Percentiles rank a stretch among this genome's conserved stretches.
Conservation (phyloP, 2,888 invertebrate species). For the Stenichneumon culpator region DNA sequence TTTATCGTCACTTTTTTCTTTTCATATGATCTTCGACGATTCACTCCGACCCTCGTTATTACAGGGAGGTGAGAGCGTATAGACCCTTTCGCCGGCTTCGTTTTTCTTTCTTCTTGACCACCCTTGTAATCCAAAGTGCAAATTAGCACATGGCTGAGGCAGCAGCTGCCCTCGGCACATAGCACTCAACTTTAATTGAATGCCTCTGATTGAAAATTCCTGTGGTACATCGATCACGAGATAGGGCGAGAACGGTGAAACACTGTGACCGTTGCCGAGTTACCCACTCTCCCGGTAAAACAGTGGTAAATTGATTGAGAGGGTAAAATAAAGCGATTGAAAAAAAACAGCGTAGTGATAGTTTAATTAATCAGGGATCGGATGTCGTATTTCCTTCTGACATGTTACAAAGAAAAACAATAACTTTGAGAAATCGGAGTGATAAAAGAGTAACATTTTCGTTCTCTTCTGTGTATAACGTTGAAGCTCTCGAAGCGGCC, state of each 20-base stretch:
- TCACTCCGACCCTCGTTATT: conserved; percentile 25
- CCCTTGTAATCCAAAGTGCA: conserved; percentile 54
- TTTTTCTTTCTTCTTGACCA: conserved; percentile 23
- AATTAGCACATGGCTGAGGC: conserved; percentile 52
- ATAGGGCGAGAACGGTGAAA: conserved; percentile 21
- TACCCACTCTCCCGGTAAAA: neutral
- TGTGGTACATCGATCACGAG: conserved; percentile 55
- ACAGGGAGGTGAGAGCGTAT: conserved; percentile 2
- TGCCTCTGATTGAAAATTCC: conserved; percentile 60
- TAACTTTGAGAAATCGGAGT: neutral
- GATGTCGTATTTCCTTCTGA: neutral
- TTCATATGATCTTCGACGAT: conserved; percentile 23
- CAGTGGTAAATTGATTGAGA: conserved; percentile 25
- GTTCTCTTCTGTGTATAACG: neutral
- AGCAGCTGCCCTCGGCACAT: conserved; percentile 35
- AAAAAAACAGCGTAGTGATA: neutral
- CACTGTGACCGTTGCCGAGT: conserved; percentile 17
- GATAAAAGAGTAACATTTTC: neutral
- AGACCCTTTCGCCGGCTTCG: neutral
- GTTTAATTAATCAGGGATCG: neutral
- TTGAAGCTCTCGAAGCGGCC: neutral
- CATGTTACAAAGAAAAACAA: neutral
- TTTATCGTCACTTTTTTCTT: neutral
- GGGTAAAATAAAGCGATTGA: neutral
- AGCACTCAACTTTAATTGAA: conserved; percentile 61